A percentile compares a stretch with the other conserved stretches of the same genome.
phyloP scores from a whole-genome alignment of 2,797 vertebrate genomes.

The Urocyon cinereoargenteus region DNA sequence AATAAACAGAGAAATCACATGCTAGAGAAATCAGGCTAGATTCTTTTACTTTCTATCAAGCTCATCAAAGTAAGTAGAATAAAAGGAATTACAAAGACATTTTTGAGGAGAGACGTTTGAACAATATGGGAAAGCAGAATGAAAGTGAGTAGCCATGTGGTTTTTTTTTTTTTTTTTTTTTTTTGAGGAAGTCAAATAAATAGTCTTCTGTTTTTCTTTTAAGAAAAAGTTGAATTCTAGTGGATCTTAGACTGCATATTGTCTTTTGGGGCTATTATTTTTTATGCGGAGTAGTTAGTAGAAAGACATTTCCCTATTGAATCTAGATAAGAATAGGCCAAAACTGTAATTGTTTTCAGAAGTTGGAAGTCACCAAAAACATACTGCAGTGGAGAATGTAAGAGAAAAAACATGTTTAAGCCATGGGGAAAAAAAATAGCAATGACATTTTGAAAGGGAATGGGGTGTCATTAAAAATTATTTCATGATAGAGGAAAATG shows the following conservation, averaged over 20 bases:
- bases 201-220: constrained; percentile 21
- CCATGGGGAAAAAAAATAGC: neutral
- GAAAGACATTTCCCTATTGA: constrained; percentile 38
- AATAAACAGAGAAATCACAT: neutral
- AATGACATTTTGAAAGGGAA: constrained; percentile 35
- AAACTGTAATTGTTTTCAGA: constrained; percentile 50
- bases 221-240: constrained; percentile 38
- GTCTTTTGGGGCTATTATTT: neutral
- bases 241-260: neutral
- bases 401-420: constrained; percentile 22
- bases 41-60: neutral
- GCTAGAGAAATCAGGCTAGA: neutral
- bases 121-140: neutral
- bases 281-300: neutral
- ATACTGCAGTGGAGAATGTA: neutral
- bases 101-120: neutral
- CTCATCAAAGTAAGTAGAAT: neutral
- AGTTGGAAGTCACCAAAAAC: constrained; percentile 49
- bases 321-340: constrained; percentile 30
- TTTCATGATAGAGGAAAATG: neutral
- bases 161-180: neutral
- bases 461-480: neutral
- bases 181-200: neutral
- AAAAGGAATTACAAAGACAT: neutral
- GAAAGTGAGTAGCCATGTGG: constrained; percentile 53